A percentile compares a stretch with the other conserved stretches of the same genome.
phyloP scores from a whole-genome alignment of 1,140 invertebrate species.

The Oreohelix idahoensis region DNA sequence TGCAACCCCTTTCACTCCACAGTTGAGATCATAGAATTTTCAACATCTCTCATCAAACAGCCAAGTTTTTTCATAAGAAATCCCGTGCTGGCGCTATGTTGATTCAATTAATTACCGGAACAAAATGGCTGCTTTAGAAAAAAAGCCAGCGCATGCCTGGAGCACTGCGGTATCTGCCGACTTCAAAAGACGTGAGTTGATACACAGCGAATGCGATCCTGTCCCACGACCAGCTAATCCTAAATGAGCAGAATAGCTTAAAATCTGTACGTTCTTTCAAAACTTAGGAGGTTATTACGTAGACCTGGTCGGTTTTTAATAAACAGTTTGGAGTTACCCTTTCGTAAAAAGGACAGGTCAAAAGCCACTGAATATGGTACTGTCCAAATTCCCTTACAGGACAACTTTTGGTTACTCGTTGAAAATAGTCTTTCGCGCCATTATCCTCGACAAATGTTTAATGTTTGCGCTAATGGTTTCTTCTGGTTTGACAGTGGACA shows the following conservation, averaged over 20 bases:
- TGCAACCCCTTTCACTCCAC: not conserved
- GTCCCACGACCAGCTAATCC: not conserved
- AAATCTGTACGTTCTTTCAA: not conserved
- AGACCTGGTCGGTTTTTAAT: not conserved
- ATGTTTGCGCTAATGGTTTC: not conserved
- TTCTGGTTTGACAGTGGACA: not conserved
- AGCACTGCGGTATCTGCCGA: not conserved
- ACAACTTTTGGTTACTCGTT: not conserved
- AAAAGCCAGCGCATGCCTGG: not conserved
- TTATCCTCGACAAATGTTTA: not conserved
- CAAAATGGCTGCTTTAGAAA: not conserved
- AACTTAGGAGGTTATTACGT: not conserved
- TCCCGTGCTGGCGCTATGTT: not conserved
- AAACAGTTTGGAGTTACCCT: not conserved
- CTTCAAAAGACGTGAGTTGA: not conserved
- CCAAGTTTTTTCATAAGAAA: not conserved
- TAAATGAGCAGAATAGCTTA: not conserved
- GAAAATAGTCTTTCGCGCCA: not conserved
- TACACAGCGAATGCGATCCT: not conserved
- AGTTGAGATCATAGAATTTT: not conserved
- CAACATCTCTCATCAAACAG: not conserved
- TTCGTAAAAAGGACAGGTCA: not conserved
- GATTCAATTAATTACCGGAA: slow-evolving; percentile 1
- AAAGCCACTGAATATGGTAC: not conserved
- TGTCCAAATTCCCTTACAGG: not conserved